Conservation (phyloP, 2,113 vertebrate genomes). For the Chrysochloris asiatica region DNA sequence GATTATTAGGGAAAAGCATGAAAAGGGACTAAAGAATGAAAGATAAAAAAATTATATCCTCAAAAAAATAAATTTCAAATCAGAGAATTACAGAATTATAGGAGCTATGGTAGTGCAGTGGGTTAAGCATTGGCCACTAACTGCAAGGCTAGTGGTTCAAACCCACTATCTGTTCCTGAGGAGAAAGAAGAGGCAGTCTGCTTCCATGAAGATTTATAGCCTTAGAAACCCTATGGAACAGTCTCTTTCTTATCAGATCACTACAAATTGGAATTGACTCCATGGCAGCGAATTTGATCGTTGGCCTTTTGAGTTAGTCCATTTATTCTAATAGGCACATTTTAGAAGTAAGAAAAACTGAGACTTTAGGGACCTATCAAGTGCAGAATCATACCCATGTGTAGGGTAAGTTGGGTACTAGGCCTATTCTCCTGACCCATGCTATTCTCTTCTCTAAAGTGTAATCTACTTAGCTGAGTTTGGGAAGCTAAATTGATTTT, state of each 20-base stretch:
- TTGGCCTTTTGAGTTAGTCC: not conserved
- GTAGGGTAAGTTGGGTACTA: not conserved
- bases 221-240: too few species aligned
- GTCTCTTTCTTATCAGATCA: too few species aligned
- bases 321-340: not conserved
- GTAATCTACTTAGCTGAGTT: not conserved
- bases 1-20: too few species aligned
- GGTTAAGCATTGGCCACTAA: too few species aligned
- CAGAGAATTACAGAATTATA: constrained; percentile 12
- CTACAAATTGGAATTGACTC: too few species aligned
- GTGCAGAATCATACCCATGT: not conserved
- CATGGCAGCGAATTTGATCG: too few species aligned
- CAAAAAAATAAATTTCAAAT: not conserved
- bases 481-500: not conserved
- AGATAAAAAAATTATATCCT: not conserved
- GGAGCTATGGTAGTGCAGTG: not conserved
- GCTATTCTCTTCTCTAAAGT: not conserved
- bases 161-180: not conserved
- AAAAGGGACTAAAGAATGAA: not conserved
- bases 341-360: constrained; percentile 44
- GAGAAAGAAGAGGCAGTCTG: too few species aligned
- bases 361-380: not conserved
- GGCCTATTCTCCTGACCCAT: not conserved
- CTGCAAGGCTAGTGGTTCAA: not conserved
- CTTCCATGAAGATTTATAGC: too few species aligned